phyloP scores from a whole-genome alignment of 2,797 vertebrate genomes.

The Hylomyscus alleni region DNA sequence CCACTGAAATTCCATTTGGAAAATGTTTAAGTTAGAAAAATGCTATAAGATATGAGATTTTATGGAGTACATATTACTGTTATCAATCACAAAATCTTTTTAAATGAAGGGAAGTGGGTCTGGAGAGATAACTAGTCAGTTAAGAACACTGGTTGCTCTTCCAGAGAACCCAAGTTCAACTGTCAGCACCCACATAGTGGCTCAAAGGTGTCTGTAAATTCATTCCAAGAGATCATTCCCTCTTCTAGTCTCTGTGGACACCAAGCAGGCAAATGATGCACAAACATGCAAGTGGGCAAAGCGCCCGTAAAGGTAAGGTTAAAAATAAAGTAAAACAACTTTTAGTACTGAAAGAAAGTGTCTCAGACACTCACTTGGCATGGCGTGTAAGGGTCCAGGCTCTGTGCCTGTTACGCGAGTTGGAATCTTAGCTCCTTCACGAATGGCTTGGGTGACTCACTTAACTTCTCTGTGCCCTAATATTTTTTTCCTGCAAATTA shows the following conservation, averaged over 20 bases:
- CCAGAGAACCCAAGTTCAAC: not conserved
- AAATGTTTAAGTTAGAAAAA: slow-evolving; percentile 38
- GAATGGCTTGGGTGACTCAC: not conserved
- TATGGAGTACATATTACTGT: not conserved
- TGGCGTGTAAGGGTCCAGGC: not conserved
- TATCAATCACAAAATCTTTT: not conserved
- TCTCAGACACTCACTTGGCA: not conserved
- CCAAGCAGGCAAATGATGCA: not conserved
- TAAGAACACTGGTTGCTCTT: not conserved
- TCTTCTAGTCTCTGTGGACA: not conserved
- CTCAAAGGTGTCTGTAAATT: not conserved
- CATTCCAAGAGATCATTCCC: not conserved
- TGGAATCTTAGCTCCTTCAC: not conserved
- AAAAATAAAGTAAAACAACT: not conserved
- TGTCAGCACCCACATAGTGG: not conserved
- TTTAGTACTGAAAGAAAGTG: not conserved
- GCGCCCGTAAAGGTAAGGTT: not conserved
- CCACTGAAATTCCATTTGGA: slow-evolving; percentile 26
- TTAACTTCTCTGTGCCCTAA: not conserved
- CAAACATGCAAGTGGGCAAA: not conserved
- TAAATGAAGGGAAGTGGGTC: not conserved
- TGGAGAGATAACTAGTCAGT: not conserved
- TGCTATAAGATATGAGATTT: not conserved
- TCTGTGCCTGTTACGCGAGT: not conserved
- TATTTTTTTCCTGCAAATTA: slow-evolving; percentile 38